A percentile compares a stretch with the other conserved stretches of the same genome.
These are phyloP conservation scores for Physella acuta DNA, from an alignment of 1,140 invertebrate genomes.

Conservation along the genomic window DNA sequence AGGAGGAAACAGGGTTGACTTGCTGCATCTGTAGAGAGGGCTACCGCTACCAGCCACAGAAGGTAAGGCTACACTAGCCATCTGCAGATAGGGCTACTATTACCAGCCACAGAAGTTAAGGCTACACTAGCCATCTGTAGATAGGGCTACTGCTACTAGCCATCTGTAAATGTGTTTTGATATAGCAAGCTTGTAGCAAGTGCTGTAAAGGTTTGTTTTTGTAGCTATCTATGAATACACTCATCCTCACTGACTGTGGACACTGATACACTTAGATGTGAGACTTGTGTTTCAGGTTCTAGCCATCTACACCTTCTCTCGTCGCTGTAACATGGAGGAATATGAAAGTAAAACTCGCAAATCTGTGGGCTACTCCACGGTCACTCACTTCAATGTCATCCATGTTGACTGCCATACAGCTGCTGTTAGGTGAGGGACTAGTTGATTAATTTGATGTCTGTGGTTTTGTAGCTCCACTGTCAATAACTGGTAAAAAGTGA, in stretches of 20 bases:
- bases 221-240: no score
- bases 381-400: constrained; percentile 97
- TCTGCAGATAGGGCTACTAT: constrained; percentile 96
- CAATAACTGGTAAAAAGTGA: no score
- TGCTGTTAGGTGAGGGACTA: constrained; percentile 78
- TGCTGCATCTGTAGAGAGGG: constrained; percentile 98
- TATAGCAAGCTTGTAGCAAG: not conserved
- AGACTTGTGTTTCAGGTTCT: constrained; percentile 63
- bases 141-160: constrained; percentile 89
- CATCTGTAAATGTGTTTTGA: constrained; percentile 19
- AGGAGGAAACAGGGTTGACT: constrained; percentile 91
- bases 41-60: constrained; percentile 76
- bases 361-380: constrained; percentile 78
- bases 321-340: constrained; percentile 92
- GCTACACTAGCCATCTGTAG: constrained; percentile 82
- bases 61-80: constrained; percentile 63
- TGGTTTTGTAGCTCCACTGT: no score
- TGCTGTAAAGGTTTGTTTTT: no score
- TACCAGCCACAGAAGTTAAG: constrained; percentile 66
- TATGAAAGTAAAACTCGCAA: constrained; percentile 78
- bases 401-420: constrained; percentile 98
- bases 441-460: not conserved
- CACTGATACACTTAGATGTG: no score
- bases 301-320: constrained; percentile 96
- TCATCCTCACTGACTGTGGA: no score